Conservation (phyloP, 2,888 invertebrate genomes). For the Dusona sp. region DNA sequence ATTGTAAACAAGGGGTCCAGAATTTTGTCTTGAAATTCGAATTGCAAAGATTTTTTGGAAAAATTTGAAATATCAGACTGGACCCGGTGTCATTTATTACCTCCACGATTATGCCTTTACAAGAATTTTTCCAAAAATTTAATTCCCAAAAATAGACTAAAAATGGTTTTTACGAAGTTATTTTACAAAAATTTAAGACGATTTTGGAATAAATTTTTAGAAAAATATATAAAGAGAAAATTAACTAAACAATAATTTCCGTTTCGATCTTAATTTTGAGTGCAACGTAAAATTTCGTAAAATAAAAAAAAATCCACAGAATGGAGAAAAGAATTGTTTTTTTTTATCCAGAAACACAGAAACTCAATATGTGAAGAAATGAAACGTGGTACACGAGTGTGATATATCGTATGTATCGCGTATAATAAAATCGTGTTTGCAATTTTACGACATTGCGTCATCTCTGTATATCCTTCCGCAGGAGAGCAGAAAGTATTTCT, state of each 20-base stretch:
- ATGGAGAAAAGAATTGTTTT: neutral
- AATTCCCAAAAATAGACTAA: too few species aligned
- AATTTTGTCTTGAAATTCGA: neutral
- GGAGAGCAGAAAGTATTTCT: conserved; percentile 24
- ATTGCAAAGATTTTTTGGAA: neutral
- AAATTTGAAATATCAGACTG: too few species aligned
- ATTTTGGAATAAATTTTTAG: neutral
- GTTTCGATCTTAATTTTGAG: neutral
- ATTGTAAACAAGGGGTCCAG: too few species aligned
- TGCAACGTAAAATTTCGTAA: neutral
- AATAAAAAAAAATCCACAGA: neutral
- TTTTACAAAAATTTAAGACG: neutral
- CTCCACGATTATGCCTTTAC: too few species aligned
- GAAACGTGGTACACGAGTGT: neutral
- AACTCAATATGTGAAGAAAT: neutral
- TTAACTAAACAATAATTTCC: neutral
- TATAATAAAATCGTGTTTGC: conserved; percentile 27
- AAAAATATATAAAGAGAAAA: neutral
- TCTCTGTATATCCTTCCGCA: conserved; percentile 4
- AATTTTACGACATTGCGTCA: conserved; percentile 38
- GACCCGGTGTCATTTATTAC: neutral
- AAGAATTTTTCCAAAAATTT: too few species aligned
- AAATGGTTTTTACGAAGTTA: neutral
- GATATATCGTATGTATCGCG: neutral
- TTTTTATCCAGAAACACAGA: neutral